phyloP scores from a whole-genome alignment of 2,888 invertebrate genomes.

The Myathropa florea region DNA sequence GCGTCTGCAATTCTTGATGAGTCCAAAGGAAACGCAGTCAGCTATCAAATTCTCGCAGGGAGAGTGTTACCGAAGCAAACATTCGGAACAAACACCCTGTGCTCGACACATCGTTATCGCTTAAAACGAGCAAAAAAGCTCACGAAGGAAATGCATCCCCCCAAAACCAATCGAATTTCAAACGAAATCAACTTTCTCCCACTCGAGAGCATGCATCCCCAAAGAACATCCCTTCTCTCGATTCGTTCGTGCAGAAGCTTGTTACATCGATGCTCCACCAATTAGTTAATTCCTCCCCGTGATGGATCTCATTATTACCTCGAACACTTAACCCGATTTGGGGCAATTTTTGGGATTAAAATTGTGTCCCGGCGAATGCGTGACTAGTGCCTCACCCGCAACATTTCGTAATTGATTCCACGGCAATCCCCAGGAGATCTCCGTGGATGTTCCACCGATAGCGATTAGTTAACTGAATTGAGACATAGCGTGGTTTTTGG shows the following conservation, averaged over 20 bases:
- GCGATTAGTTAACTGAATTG: constrained; percentile 59
- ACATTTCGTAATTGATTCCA: constrained; percentile 44
- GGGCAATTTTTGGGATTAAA: constrained; percentile 8
- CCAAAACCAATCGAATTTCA: neutral
- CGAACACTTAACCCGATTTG: constrained; percentile 39
- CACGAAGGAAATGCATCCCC: neutral
- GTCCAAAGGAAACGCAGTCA: too few relatives aligned
- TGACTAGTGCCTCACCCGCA: constrained; percentile 31
- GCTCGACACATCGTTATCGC: neutral
- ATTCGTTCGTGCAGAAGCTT: neutral
- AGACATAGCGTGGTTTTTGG: constrained; percentile 48
- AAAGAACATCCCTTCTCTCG: neutral
- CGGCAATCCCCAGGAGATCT: constrained; percentile 3
- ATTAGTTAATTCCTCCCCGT: constrained; percentile 33
- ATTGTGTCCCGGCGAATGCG: constrained; percentile 19
- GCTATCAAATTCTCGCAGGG: too few relatives aligned
- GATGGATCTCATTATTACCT: constrained; percentile 35
- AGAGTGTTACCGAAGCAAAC: too few relatives aligned
- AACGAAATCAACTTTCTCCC: neutral
- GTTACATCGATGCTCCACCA: neutral
- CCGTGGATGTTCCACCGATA: constrained; percentile 31
- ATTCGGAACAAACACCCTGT: neutral
- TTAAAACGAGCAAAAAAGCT: neutral
- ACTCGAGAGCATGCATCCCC: neutral
- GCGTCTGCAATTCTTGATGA: too few relatives aligned